These are phyloP conservation scores for Spondyliosoma cantharus DNA, from an alignment of 2,797 vertebrate species.

Conservation along the genomic window DNA sequence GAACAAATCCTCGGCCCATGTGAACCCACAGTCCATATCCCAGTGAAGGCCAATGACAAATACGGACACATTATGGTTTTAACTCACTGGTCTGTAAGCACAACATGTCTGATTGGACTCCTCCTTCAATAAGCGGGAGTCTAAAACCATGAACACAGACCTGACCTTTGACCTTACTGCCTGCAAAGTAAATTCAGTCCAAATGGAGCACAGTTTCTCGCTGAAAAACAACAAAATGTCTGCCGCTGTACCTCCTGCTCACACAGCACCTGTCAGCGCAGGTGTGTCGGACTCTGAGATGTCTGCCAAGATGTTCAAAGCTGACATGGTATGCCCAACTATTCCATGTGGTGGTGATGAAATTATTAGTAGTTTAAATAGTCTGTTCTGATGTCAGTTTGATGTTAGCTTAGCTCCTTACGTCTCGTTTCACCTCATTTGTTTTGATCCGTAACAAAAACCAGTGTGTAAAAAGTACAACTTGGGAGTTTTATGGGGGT, in stretches of 20 bases:
- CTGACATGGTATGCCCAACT: neutral
- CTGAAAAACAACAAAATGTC: neutral
- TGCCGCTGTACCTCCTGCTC: neutral
- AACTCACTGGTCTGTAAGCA: neutral
- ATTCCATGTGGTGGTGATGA: neutral
- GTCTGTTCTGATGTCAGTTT: neutral
- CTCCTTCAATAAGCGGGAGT: too few species aligned
- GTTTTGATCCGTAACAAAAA: neutral
- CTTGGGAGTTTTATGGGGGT: neutral
- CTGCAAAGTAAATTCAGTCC: neutral
- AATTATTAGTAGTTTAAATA: neutral
- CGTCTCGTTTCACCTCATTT: neutral
- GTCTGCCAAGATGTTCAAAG: neutral
- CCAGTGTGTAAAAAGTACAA: neutral
- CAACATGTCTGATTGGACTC: too few species aligned
- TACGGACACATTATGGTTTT: constrained; percentile 75
- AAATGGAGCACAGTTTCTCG: neutral
- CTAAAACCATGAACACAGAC: neutral
- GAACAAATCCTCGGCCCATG: constrained; percentile 89
- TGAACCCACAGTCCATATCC: constrained; percentile 88
- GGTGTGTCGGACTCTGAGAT: neutral
- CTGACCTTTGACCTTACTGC: neutral
- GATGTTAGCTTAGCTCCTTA: neutral
- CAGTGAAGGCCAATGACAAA: constrained; percentile 86
- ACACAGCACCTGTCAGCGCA: neutral